These are phyloP conservation scores for Melipona bicolor DNA, from an alignment of 2,888 invertebrate species.

Conservation along the genomic window DNA sequence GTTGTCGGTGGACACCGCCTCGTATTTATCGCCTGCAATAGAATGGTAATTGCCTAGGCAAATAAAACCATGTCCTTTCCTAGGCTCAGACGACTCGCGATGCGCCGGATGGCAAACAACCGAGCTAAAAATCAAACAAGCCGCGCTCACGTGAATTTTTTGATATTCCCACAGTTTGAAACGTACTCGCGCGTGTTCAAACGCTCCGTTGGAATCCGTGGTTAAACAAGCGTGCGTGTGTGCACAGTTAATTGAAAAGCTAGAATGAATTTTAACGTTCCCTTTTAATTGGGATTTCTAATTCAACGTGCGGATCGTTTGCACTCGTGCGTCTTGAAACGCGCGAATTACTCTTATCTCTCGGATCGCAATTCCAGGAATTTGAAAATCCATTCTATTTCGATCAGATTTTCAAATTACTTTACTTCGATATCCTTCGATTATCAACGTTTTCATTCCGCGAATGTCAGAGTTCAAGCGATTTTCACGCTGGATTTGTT, in stretches of 20 bases:
- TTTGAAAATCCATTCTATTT: not conserved
- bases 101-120: not conserved
- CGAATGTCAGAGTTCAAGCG: not conserved
- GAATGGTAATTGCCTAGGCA: slow-evolving; percentile 81
- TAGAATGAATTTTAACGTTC: not conserved
- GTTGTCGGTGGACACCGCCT: slow-evolving; percentile 92
- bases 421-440: not conserved
- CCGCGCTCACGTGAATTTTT: not conserved
- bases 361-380: not conserved
- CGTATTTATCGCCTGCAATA: slow-evolving; percentile 93
- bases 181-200: not conserved
- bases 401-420: not conserved
- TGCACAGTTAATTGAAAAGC: not conserved
- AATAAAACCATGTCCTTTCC: slow-evolving; percentile 73
- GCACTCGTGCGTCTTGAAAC: not conserved
- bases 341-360: not conserved
- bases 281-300: not conserved
- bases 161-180: not conserved
- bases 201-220: not conserved
- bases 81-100: not conserved
- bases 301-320: not conserved
- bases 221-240: not conserved
- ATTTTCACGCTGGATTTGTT: not conserved
- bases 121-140: not conserved
- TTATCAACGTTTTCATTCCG: not conserved